Conservation (phyloP, 2,113 vertebrate genomes). For the Atrichornis clamosus region DNA sequence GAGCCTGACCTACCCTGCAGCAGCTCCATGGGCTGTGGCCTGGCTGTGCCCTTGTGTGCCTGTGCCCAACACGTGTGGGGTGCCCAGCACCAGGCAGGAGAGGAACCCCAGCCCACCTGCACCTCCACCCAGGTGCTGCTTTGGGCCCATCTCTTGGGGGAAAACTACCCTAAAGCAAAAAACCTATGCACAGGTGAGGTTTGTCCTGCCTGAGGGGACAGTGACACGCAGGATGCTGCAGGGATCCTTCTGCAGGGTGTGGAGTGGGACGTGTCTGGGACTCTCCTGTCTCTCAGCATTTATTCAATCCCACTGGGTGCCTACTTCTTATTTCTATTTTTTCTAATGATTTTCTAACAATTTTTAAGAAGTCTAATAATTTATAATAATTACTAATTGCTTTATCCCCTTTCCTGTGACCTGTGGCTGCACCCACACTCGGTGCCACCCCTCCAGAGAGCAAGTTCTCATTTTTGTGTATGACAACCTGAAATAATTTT, state of each 20-base stretch:
- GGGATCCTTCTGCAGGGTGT: rapidly evolving
- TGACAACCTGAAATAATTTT: background rate
- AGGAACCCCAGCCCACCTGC: background rate
- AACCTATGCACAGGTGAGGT: rapidly evolving
- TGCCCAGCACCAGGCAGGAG: rapidly evolving
- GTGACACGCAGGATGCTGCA: rapidly evolving
- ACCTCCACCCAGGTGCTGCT: background rate
- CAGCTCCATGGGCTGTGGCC: rapidly evolving
- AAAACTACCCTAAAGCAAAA: background rate
- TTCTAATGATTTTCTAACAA: background rate
- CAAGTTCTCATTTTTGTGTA: rapidly evolving
- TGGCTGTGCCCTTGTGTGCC: background rate
- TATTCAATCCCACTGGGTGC: background rate
- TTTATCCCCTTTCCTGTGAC: background rate
- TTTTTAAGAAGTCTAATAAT: background rate
- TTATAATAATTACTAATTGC: background rate
- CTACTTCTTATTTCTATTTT: background rate
- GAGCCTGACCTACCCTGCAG: background rate
- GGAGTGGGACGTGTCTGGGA: background rate
- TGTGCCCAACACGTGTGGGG: rapidly evolving
- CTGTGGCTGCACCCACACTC: background rate
- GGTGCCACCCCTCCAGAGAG: background rate
- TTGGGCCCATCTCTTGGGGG: rapidly evolving
- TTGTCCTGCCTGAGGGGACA: background rate
- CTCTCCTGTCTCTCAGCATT: background rate